Conservation (phyloP, 2,113 vertebrate species). For the Gracilinanus agilis region DNA sequence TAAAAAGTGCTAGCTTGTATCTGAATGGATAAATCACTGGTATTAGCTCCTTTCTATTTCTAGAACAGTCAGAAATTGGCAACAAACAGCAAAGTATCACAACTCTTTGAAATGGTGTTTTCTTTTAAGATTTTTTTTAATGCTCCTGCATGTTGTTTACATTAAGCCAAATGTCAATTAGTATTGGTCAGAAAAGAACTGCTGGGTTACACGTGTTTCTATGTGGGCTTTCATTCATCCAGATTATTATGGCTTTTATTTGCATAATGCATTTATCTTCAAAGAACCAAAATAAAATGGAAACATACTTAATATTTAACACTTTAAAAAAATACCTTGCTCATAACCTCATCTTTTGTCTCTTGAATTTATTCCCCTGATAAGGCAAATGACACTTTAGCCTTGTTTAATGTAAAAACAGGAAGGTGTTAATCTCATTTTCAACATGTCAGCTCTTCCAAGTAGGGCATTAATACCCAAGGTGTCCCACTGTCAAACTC, state of each 20-base stretch:
- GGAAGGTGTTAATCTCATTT: slow-evolving; percentile 68
- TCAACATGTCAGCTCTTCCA: slow-evolving; percentile 63
- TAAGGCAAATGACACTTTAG: slow-evolving; percentile 74
- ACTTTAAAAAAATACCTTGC: slow-evolving; percentile 31
- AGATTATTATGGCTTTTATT: slow-evolving; percentile 61
- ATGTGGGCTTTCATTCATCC: slow-evolving; percentile 24
- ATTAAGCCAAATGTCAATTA: slow-evolving; percentile 60
- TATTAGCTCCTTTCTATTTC: slow-evolving; percentile 67
- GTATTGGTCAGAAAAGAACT: slow-evolving; percentile 51
- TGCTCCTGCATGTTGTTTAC: slow-evolving; percentile 63
- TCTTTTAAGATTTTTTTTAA: slow-evolving; percentile 42
- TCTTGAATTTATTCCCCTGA: slow-evolving; percentile 52
- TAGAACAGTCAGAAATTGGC: slow-evolving; percentile 60
- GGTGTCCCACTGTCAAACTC: slow-evolving; percentile 63
- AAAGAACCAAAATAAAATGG: slow-evolving; percentile 25
- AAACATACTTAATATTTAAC: slow-evolving; percentile 40
- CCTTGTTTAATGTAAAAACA: slow-evolving; percentile 70
- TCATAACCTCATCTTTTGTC: slow-evolving; percentile 36
- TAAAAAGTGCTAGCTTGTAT: slow-evolving; percentile 76
- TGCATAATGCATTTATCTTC: slow-evolving; percentile 4
- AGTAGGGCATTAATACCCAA: slow-evolving; percentile 62
- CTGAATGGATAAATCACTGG: slow-evolving; percentile 76
- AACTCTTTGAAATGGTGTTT: slow-evolving; percentile 30
- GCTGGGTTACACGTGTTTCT: slow-evolving; percentile 33
- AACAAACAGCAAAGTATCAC: slow-evolving; percentile 60